These are phyloP conservation scores for Apodemus speciosus DNA, from an alignment of 2,113 vertebrate genomes.

Conservation along the genomic window DNA sequence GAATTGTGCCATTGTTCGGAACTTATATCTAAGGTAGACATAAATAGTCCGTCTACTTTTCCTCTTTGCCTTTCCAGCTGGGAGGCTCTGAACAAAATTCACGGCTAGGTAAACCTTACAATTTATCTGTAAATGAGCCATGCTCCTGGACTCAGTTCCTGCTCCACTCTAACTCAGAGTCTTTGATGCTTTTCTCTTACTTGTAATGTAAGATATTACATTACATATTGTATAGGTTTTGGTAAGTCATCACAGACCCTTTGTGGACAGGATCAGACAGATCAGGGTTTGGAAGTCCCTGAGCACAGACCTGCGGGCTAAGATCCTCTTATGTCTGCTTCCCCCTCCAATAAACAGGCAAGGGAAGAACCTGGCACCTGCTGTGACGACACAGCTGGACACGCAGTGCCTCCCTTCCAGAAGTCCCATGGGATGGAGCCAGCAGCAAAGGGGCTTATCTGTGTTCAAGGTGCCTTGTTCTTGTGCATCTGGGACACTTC, in stretches of 20 bases:
- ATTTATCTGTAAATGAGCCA: neutral
- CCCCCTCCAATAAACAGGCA: neutral
- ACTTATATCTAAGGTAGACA: neutral
- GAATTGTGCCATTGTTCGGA: neutral
- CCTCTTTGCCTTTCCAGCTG: constrained; percentile 27
- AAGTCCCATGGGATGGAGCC: neutral
- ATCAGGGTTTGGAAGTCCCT: neutral
- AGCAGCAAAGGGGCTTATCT: neutral
- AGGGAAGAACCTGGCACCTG: neutral
- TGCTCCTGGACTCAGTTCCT: neutral
- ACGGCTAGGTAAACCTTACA: neutral
- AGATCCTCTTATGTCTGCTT: neutral
- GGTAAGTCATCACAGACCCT: neutral
- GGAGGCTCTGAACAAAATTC: neutral
- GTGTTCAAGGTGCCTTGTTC: neutral
- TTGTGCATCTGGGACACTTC: too few relatives aligned
- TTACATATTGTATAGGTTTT: neutral
- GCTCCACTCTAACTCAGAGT: too few relatives aligned
- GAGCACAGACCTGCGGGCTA: neutral
- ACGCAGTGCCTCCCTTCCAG: neutral
- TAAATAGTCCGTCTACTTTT: neutral
- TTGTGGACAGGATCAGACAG: neutral
- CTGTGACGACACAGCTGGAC: too few relatives aligned
- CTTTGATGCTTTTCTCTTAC: neutral
- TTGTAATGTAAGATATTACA: neutral